These are phyloP conservation scores for Leucoma salicis DNA, from an alignment of 2,888 invertebrate species.

Conservation along the genomic window DNA sequence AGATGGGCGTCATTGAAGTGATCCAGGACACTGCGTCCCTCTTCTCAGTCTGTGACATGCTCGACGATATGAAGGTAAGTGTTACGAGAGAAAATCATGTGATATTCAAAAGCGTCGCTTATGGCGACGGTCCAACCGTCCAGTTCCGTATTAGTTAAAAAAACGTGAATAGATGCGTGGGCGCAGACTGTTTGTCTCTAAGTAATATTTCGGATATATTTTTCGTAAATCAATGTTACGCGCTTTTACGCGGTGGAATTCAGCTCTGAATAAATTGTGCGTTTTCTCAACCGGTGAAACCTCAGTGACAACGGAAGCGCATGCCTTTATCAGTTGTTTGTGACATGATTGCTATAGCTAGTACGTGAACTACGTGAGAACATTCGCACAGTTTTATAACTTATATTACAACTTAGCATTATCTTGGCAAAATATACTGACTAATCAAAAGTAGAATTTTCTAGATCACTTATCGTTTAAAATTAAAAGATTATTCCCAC, in stretches of 20 bases:
- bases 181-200: constrained; percentile 36
- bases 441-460: background rate
- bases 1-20: constrained; percentile 76
- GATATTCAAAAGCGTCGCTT: constrained; percentile 33
- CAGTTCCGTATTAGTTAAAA: constrained; percentile 52
- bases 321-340: constrained; percentile 67
- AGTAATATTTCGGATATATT: constrained; percentile 33
- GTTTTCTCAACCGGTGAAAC: constrained; percentile 53
- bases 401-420: background rate
- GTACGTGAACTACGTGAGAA: constrained; percentile 55
- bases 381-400: constrained; percentile 37
- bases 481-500: background rate
- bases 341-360: constrained; percentile 55
- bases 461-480: background rate
- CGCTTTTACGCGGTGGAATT: constrained; percentile 52
- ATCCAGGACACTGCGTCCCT: constrained; percentile 69
- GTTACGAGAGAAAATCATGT: constrained; percentile 41
- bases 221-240: constrained; percentile 47
- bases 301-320: constrained; percentile 60
- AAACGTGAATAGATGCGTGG: constrained; percentile 48
- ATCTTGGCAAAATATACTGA: background rate
- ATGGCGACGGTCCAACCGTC: constrained; percentile 50
- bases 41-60: constrained; percentile 73
- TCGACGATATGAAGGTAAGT: constrained; percentile 78
- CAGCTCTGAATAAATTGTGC: constrained; percentile 28